Percentiles rank a stretch among this genome's conserved stretches.
phyloP scores from a whole-genome alignment of 2,797 vertebrate genomes.

The Tarsius wallacei region DNA sequence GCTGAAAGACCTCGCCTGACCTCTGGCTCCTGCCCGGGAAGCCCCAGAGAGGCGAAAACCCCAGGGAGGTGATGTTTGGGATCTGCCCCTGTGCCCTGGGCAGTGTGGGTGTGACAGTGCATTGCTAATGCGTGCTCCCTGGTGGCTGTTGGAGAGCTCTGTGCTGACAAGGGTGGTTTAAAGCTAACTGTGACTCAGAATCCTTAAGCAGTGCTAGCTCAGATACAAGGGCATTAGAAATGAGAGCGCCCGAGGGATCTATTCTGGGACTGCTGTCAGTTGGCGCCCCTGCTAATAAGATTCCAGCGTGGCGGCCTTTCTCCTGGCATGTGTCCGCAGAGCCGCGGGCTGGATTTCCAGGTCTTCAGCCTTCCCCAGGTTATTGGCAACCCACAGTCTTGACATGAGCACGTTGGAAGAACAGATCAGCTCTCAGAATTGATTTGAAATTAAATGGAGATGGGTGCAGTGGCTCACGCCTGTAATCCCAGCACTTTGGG shows the following conservation, averaged over 20 bases:
- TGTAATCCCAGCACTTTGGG: too few species aligned
- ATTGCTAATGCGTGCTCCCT: slow-evolving; percentile 55
- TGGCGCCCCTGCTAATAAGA: slow-evolving; percentile 62
- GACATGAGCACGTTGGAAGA: not conserved
- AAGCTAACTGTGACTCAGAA: slow-evolving; percentile 73
- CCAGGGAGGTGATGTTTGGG: not conserved
- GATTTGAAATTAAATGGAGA: slow-evolving; percentile 22
- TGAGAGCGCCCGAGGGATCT: slow-evolving; percentile 50
- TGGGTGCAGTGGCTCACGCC: too few species aligned
- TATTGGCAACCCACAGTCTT: not conserved
- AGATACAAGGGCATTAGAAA: slow-evolving; percentile 74
- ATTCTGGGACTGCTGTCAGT: slow-evolving; percentile 45
- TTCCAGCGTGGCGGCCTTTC: not conserved
- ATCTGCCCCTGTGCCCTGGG: not conserved
- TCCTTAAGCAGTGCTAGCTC: slow-evolving; percentile 59
- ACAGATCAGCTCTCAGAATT: not conserved
- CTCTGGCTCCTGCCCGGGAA: not conserved
- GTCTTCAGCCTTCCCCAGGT: not conserved
- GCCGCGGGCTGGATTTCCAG: not conserved
- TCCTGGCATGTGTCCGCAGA: not conserved
- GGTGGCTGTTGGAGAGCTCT: slow-evolving; percentile 34
- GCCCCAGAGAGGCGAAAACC: not conserved
- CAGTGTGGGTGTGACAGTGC: not conserved
- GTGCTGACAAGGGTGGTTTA: slow-evolving; percentile 49
- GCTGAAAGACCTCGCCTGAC: slow-evolving; percentile 61